Evolutionary conservation across 2,888 invertebrate species (phyloP).

Genomic region (Trichacis sp.): DNA sequence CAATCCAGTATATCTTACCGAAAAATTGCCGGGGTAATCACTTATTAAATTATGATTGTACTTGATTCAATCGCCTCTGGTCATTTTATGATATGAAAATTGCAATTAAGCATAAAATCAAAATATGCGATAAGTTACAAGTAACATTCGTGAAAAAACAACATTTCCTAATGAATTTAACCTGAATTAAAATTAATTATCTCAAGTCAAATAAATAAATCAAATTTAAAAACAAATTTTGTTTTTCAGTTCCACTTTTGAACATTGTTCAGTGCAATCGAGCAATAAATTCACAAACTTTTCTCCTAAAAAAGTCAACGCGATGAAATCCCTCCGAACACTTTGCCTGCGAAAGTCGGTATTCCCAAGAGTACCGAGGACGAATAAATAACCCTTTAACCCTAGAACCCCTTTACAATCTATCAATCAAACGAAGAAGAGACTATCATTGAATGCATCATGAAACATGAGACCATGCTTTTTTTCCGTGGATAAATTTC

Average conservation of each 20-base stretch:
- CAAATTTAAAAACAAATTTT: too few species aligned
- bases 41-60: constrained; percentile 60
- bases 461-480: constrained; percentile 38
- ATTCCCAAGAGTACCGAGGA: constrained; percentile 54
- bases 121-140: too few species aligned
- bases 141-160: too few species aligned
- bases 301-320: constrained; percentile 12
- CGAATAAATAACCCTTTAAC: constrained; percentile 55
- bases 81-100: too few species aligned
- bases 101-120: too few species aligned
- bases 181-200: too few species aligned
- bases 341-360: constrained; percentile 26
- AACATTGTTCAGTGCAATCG: constrained; percentile 14
- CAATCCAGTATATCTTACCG: constrained; percentile 17
- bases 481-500: constrained; percentile 32
- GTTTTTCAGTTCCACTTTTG: too few species aligned
- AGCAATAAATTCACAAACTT: too few species aligned
- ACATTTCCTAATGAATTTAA: too few species aligned
- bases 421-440: constrained; percentile 60
- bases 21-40: constrained; percentile 52
- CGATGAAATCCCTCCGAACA: not conserved
- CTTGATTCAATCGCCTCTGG: constrained; percentile 52
- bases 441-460: constrained; percentile 49
- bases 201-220: too few species aligned
- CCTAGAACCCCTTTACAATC: constrained; percentile 61